Conservation (phyloP, 2,888 invertebrate species). For the Meta bourneti region DNA sequence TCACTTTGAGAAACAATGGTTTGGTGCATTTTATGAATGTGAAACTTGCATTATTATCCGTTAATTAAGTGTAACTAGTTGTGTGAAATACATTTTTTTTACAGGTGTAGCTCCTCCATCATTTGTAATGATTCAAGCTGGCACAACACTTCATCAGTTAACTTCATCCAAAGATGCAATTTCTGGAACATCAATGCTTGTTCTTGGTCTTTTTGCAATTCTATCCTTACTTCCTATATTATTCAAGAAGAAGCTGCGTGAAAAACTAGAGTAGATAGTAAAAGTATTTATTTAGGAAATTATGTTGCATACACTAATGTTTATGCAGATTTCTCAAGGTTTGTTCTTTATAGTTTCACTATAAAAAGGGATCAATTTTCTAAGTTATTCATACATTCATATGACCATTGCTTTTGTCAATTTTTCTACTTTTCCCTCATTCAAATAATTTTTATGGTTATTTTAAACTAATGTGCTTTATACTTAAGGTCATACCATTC, state of each 20-base stretch:
- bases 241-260: constrained; percentile 88
- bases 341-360: not conserved
- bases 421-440: not conserved
- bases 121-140: constrained; percentile 98
- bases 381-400: not conserved
- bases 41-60: not conserved
- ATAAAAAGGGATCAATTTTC: constrained; percentile 66
- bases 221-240: constrained; percentile 93
- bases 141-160: constrained; percentile 95
- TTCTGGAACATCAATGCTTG: constrained; percentile 91
- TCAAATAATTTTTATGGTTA: not conserved
- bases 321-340: not conserved
- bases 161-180: constrained; percentile 91
- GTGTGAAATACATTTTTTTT: constrained; percentile 75
- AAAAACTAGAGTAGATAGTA: constrained; percentile 87
- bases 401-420: not conserved
- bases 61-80: not conserved
- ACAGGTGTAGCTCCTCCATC: constrained; percentile 97
- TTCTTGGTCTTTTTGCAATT: constrained; percentile 89
- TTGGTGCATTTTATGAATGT: not conserved
- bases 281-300: not conserved
- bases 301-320: not conserved
- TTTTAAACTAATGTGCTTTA: not conserved
- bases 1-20: no score
- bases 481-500: not conserved